Base-by-base conservation (phyloP, 2,113 vertebrate species). In the Dicerorhinus sumatrensis region DNA sequence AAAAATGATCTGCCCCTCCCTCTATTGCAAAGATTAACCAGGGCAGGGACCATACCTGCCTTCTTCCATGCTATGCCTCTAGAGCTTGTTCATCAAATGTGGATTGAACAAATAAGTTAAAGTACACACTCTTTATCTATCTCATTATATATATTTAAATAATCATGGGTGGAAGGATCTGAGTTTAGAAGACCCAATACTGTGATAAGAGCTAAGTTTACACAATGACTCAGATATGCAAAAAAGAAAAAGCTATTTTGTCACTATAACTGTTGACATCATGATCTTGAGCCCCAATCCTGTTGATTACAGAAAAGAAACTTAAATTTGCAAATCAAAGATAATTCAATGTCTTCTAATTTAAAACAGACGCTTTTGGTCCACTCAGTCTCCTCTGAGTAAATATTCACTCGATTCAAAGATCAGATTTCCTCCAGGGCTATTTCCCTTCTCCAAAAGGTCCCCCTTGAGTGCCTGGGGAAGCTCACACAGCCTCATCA, bases 261-360 rank as follows among this genome's bases (percentile, higher is more conserved):
- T 90, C 48, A 17, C 18, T 46, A 2, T 31, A 75, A 58, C 54
- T 36, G 1, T 63, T 80, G 10, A 79, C 31, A 31, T 16, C 6
- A 6, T 25, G 56, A 58, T 48, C 85, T 58, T 60, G 7, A 89
- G 42, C 17, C 46, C 27, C 23, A 12, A 27, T 93, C 69, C 76
- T 62, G 31, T 7, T 48, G 16, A 67, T 14, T 31, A 21, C 48
- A 94, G 42, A 58, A 93, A 77, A 92, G 60, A 91, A 84, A 36
- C 33, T 54, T 79, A n/a, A 79, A 87, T 51, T 62, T 89, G 13
- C 27, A 90, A 82, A 46, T 83, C 33, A 67, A 93, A 91, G 56
- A 91, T 69, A 81, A 56, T 7, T 62, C 48, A 18, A 0, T 25
- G 48, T 95, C 84, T 75, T 94, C 33, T 42, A 16, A 90, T 60